Evolutionary conservation across 2,888 invertebrate genomes (phyloP), one percentile per base, ranked within the genome.

Genomic region (Drosophila peninsularis): DNA sequence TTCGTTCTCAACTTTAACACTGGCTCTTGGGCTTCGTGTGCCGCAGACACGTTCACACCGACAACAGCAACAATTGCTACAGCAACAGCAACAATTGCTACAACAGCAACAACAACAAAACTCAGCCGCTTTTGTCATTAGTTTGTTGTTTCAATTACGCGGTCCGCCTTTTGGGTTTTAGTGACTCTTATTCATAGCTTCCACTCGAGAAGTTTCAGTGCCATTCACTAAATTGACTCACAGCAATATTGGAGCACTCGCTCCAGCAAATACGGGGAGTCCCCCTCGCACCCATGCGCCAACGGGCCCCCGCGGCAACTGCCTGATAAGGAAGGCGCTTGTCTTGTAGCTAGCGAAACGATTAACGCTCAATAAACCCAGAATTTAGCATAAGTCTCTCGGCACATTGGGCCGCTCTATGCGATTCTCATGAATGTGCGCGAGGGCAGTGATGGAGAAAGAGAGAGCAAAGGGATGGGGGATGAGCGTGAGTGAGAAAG

Each of bases 21-120:
- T 49, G 68, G 44, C 34, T 54, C 30, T 57, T n/a, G 14, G 47
- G 42, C 47, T 47, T 53, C 65, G 60, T 77, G 64, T 54, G 66
- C 67, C 60, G 71, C 65, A 70, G 62, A 76, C 80, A 78, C 70
- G 66, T 78, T 77, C 58, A 17, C 52, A 62, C 17, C 54, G 64
- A 24, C 50, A 60, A 10, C 50, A 52, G 3, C 49, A 50, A n/a
- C 55, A 55, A 13, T 9, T 34, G 50, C 47, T 7, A 30, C 17
- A 17, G 17, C 32, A 62, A 27, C 41, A 60, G 41, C 7, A 58
- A 11, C 13, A 37, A 53, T 27, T 4, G 5, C 44, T 17, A 2
- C 39, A 41, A 42, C 30, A 65, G 58, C 30, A 11, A 2, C 39
- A 41, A 42, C 30, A 65, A 62, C 30, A 11, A 9, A 56, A 36